Evolutionary conservation across 2,888 invertebrate species (phyloP), one percentile per base, ranked within the genome.

Genomic region (Glyphotaelius pellucidus): DNA sequence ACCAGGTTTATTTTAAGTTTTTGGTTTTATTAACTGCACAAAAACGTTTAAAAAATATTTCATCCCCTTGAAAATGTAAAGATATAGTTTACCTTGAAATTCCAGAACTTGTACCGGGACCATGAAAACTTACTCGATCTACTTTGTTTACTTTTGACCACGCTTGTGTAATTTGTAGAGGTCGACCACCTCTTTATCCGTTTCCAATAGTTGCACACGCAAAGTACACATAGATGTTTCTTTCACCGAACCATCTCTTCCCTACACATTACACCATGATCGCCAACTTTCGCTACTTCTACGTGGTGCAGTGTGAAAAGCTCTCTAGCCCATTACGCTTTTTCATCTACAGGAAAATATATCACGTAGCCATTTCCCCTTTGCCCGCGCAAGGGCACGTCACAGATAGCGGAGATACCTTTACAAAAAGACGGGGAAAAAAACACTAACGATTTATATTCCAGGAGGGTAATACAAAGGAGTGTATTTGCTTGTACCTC

Each of bases 401-500:
- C 89, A 89, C 31, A 80, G 80, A 42, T 89, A 80, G 67, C 80
- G 14, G 30, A 86, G 80, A 67, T 89, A 79, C 89, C 89, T 89
- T 80, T 79, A 42, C 42, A 89, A 80, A 89, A 42, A 79, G 89
- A 89, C 67, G 79, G 80, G 80, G 67, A 89, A 89, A 89, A 89
- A 89, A 89, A 42, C 42, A 80, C 89, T 38, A 89, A 89, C 89
- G 89, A 89, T 89, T 89, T 89, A 89, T 89, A 42, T 89, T 89
- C 80, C 31, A 81, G n/a, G 89, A 32, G 89, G 89, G 80, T 91
- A 81, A 91, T 91, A 80, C 91, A 87, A 87, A 91, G 80, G 87
- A 91, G 91, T 91, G 91, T 91, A 91, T 91, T 91, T 88, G 87
- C 91, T 91, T 91, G 91, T 91, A 91, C 85, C 91, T 67, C 7